Evolutionary conservation across 2,797 vertebrate genomes (phyloP).

Genomic region (Clarias fuscus): DNA sequence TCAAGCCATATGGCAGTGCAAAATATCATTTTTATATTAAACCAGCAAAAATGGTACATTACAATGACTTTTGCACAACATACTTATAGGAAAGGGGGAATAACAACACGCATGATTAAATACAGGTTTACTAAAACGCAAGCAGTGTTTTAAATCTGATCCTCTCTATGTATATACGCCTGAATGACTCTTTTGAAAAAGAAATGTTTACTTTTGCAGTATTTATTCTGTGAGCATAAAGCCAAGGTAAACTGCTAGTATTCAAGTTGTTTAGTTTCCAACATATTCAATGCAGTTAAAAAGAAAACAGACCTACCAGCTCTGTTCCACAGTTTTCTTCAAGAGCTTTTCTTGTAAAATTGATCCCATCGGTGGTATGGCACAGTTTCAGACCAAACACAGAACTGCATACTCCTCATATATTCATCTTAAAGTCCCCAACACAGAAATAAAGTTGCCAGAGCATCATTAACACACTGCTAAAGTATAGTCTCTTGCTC

Average conservation of each 20-base stretch:
- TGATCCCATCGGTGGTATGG: conserved; percentile 62
- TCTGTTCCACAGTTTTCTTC: conserved; percentile 33
- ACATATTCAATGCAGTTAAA: not conserved
- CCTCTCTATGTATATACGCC: not conserved
- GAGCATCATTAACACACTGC: conserved; percentile 67
- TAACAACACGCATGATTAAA: not conserved
- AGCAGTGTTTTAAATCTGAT: not conserved
- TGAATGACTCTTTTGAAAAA: not conserved
- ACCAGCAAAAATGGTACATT: not conserved
- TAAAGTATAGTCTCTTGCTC: conserved; percentile 56
- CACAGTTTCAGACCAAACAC: conserved; percentile 56
- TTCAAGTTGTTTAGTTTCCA: not conserved
- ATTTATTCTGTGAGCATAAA: not conserved
- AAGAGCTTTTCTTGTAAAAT: conserved; percentile 55
- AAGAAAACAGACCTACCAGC: conserved; percentile 30
- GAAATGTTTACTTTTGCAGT: not conserved
- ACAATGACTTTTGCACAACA: not conserved
- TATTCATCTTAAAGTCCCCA: conserved; percentile 51
- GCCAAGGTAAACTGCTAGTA: not conserved
- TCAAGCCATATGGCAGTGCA: conserved; percentile 8
- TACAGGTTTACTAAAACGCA: not conserved
- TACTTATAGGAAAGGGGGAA: not conserved
- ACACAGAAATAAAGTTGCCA: conserved; percentile 67
- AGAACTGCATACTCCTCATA: conserved; percentile 33
- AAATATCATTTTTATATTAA: not conserved